Evolutionary conservation across 2,113 vertebrate genomes (phyloP).

Genomic region (Nothobranchius furzeri): DNA sequence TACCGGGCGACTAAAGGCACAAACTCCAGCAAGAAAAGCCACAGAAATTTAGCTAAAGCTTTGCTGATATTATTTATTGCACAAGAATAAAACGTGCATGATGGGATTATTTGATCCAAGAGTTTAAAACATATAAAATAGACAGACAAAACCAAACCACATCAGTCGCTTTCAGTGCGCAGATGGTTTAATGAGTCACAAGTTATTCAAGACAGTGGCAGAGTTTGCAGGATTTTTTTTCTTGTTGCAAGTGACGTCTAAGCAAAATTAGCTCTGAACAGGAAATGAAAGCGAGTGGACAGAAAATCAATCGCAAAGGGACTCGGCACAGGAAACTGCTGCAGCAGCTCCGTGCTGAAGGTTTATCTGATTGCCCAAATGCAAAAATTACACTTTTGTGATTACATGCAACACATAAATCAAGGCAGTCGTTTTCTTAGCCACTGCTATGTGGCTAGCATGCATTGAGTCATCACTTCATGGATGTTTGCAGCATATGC

Average conservation of each 20-base stretch:
- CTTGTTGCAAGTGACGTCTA: constrained; percentile 2
- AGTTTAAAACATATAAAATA: not conserved
- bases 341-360: not conserved
- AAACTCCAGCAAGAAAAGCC: constrained; percentile 4
- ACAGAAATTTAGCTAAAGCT: not conserved
- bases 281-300: constrained; percentile 49
- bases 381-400: not conserved
- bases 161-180: not conserved
- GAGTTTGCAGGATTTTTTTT: constrained; percentile 15
- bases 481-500: constrained; percentile 7
- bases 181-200: constrained; percentile 11
- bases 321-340: constrained; percentile 21
- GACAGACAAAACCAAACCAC: not conserved
- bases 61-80: not conserved
- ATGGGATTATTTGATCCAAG: not conserved
- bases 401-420: not conserved
- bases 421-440: not conserved
- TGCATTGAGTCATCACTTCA: not conserved
- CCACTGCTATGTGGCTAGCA: not conserved
- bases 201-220: not conserved
- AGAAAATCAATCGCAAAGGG: constrained; percentile 23
- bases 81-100: constrained; percentile 10
- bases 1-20: not conserved
- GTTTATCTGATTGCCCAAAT: not conserved
- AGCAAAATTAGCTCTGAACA: constrained; percentile 48